A percentile compares a stretch with the other conserved stretches of the same genome.
Evolutionary conservation across 2,888 invertebrate genomes (phyloP).

Genomic region (Orthosia gracilis): DNA sequence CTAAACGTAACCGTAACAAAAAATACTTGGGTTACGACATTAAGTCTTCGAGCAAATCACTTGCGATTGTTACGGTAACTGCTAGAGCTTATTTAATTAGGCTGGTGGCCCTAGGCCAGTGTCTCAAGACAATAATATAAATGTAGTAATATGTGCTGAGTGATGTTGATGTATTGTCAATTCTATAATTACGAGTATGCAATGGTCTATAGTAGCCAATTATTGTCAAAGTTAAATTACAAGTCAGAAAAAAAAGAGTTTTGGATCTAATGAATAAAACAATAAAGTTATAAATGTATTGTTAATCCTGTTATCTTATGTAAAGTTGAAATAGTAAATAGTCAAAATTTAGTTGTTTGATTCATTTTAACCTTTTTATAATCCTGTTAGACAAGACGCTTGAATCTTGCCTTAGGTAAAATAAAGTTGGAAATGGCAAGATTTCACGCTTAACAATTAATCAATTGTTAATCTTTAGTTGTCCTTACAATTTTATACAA

Average conservation of each 20-base stretch:
- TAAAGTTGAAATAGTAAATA: constrained; percentile 36
- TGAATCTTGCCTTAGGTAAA: not conserved
- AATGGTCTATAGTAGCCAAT: constrained; percentile 13
- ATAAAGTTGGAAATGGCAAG: not conserved
- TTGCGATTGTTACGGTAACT: no score
- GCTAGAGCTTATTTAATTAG: constrained; percentile 22
- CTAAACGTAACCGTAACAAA: constrained; percentile 14
- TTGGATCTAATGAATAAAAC: no score
- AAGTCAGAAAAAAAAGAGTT: constrained; percentile 10
- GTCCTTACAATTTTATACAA: no score
- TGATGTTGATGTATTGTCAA: constrained; percentile 64
- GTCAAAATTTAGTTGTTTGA: not conserved
- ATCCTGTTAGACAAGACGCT: not conserved
- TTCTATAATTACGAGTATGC: constrained; percentile 42
- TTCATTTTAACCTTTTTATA: constrained; percentile 11
- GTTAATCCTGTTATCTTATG: constrained; percentile 16
- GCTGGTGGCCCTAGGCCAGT: constrained; percentile 25
- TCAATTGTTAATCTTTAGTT: no score
- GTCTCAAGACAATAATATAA: constrained; percentile 64
- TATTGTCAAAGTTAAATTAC: constrained; percentile 29
- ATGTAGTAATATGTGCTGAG: constrained; percentile 47
- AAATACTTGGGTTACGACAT: no score
- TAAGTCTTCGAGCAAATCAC: no score
- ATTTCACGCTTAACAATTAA: no score
- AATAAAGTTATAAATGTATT: constrained; percentile 14